phyloP scores from a whole-genome alignment of 2,797 vertebrate genomes.

The Tenualosa thibaudeaui region DNA sequence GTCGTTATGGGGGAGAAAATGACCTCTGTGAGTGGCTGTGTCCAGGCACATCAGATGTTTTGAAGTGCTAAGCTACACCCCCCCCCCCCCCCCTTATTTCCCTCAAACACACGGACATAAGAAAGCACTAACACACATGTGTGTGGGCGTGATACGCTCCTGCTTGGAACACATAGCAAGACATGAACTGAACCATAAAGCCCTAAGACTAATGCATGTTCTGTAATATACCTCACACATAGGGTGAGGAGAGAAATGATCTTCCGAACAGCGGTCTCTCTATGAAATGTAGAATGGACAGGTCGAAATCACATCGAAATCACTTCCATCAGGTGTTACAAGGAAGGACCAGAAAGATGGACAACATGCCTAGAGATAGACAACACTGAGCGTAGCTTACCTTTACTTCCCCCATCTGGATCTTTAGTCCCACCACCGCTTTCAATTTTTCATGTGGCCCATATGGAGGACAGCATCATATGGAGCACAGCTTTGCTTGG shows the following conservation, averaged over 20 bases:
- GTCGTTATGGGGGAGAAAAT: neutral
- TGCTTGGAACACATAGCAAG: too few relatives aligned
- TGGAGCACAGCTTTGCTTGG: neutral
- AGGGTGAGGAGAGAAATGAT: neutral
- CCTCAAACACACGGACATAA: neutral
- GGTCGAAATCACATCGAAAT: neutral
- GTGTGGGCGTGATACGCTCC: too few relatives aligned
- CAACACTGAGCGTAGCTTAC: neutral
- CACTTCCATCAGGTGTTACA: neutral
- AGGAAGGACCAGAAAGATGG: too few relatives aligned
- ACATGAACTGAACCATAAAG: neutral
- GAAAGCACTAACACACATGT: too few relatives aligned
- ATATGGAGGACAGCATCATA: neutral
- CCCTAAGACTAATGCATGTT: neutral
- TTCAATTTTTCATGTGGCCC: neutral
- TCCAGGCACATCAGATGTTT: neutral
- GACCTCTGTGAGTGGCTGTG: slow-evolving; percentile 20
- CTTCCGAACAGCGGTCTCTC: neutral
- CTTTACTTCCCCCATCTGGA: neutral
- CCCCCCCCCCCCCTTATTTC: neutral
- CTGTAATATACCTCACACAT: neutral
- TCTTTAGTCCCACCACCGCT: neutral
- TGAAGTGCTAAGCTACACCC: neutral
- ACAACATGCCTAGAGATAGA: neutral
- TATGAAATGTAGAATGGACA: neutral